phyloP scores from a whole-genome alignment of 2,113 vertebrate species.

The Neolamprologus devosi region DNA sequence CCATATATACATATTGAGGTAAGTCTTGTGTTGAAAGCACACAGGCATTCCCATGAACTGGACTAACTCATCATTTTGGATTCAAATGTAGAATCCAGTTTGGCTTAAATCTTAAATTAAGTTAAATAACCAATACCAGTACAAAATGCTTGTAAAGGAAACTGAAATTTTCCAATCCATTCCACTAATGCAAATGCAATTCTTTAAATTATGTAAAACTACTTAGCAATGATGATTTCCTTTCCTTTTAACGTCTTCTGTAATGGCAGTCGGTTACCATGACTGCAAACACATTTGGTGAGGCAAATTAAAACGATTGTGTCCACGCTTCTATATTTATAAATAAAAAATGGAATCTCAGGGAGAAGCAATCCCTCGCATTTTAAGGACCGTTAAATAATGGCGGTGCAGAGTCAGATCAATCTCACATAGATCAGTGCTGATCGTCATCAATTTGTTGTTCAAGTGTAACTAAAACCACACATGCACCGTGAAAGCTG shows the following conservation, averaged over 20 bases:
- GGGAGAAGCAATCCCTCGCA: not conserved
- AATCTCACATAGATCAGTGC: not conserved
- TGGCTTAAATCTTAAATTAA: not conserved
- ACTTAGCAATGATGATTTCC: not conserved
- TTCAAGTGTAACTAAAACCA: not conserved
- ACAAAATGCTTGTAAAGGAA: not conserved
- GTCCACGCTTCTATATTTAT: not conserved
- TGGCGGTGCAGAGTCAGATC: not conserved
- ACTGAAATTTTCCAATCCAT: not conserved
- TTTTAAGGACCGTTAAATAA: not conserved
- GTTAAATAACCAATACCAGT: not conserved
- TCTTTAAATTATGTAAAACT: not conserved
- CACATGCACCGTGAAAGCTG: not conserved
- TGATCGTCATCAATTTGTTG: not conserved
- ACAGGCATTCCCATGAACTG: rapidly evolving
- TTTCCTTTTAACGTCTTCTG: not conserved
- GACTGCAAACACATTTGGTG: not conserved
- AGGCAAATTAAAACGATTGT: not conserved
- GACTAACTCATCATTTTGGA: not conserved
- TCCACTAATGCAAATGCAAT: not conserved
- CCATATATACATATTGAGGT: not conserved
- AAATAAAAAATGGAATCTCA: not conserved
- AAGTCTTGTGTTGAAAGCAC: not conserved
- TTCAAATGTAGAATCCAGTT: not conserved
- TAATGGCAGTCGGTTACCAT: not conserved